Evolutionary conservation across 23 tunicate genomes (phyloP).

Genomic region (Halocynthia roretzi): DNA sequence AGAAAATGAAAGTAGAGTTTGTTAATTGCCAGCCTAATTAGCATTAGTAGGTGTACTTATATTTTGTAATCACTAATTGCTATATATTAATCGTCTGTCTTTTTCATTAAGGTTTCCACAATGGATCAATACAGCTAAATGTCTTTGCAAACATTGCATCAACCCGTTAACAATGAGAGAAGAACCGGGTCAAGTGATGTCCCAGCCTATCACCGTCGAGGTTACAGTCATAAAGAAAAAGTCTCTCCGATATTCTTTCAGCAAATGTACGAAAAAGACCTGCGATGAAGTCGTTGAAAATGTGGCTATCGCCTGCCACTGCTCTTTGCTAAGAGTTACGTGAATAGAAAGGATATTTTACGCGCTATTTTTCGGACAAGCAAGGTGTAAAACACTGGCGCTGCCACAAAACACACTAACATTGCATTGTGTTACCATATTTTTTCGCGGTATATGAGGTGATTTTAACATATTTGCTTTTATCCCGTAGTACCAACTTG

Average conservation of each 20-base stretch:
- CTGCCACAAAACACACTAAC: too few species aligned
- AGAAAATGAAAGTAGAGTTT: too few species aligned
- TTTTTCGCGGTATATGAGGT: too few species aligned
- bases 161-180: slow-evolving; percentile 3
- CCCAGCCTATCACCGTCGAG: slow-evolving; percentile 10
- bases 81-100: not conserved
- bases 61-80: too few species aligned
- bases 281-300: slow-evolving; percentile 21
- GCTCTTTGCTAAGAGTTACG: not conserved
- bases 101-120: slow-evolving; percentile 20
- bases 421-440: too few species aligned
- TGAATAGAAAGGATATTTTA: too few species aligned
- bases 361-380: too few species aligned
- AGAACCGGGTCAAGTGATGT: slow-evolving; percentile 8
- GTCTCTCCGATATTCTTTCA: not conserved
- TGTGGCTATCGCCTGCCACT: slow-evolving; percentile 23
- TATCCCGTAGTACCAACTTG: too few species aligned
- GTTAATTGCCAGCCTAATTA: too few species aligned
- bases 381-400: too few species aligned
- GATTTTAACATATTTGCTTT: too few species aligned
- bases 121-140: slow-evolving; percentile 17
- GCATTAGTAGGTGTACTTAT: too few species aligned
- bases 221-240: slow-evolving; percentile 10
- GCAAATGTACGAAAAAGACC: slow-evolving; percentile 14
- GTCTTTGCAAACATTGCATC: slow-evolving; percentile 33